phyloP scores from a whole-genome alignment of 2,888 invertebrate genomes.

The Tholera decimalis region DNA sequence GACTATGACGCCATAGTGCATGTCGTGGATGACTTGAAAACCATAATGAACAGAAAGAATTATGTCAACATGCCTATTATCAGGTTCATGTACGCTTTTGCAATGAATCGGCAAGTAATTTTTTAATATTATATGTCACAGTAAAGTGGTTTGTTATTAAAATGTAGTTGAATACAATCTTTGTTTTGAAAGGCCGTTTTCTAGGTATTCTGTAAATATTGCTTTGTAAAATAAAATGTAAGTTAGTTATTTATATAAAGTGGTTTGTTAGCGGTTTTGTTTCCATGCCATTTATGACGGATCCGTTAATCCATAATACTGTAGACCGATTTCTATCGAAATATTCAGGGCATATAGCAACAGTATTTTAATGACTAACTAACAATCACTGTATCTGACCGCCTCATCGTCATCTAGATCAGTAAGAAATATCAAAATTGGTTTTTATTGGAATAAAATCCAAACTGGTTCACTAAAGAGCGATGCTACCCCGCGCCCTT shows the following conservation, averaged over 20 bases:
- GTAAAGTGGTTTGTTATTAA: slow-evolving; percentile 11
- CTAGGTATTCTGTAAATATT: slow-evolving; percentile 31
- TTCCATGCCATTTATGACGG: neutral
- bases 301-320: neutral
- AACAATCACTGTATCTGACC: neutral
- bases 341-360: neutral
- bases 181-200: slow-evolving; percentile 29
- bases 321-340: neutral
- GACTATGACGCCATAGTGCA: slow-evolving; percentile 99
- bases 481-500: too few species aligned
- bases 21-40: slow-evolving; percentile 97
- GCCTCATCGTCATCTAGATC: neutral
- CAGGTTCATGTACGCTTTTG: slow-evolving; percentile 98
- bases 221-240: slow-evolving; percentile 4
- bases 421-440: neutral
- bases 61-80: slow-evolving; percentile 97
- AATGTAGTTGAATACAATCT: slow-evolving; percentile 11
- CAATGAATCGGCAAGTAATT: slow-evolving; percentile 95
- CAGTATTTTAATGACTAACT: neutral
- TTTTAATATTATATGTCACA: neutral
- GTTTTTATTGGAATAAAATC: too few species aligned
- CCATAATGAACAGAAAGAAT: slow-evolving; percentile 97
- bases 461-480: too few species aligned
- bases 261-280: slow-evolving; percentile 5
- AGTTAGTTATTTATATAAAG: neutral